These are phyloP conservation scores for Megalops cyprinoides DNA, from an alignment of 2,797 vertebrate species.

Conservation along the genomic window DNA sequence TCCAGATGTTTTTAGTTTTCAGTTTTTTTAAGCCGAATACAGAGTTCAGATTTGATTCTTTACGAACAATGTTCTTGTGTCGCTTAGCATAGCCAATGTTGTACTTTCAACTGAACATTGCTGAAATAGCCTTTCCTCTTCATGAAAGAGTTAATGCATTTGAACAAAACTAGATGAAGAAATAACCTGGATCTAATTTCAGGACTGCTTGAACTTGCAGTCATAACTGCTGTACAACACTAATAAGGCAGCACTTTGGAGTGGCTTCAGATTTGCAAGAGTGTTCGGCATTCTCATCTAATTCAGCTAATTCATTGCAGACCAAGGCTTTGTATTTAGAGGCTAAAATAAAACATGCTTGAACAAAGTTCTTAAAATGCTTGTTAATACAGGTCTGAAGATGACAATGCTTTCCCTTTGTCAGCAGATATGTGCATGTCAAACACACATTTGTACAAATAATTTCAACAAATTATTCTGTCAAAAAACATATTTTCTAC, in stretches of 20 bases:
- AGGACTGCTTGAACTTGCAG: background rate
- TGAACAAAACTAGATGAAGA: background rate
- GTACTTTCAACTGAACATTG: background rate
- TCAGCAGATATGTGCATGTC: background rate
- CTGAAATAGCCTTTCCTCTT: background rate
- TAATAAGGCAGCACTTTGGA: slow-evolving; percentile 10
- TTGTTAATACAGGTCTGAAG: slow-evolving; percentile 1
- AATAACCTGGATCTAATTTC: background rate
- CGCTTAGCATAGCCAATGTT: background rate
- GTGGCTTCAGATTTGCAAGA: background rate
- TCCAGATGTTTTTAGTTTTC: no score
- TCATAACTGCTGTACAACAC: background rate
- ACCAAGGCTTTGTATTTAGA: background rate
- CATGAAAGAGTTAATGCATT: background rate
- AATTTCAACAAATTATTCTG: background rate
- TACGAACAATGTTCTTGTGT: background rate
- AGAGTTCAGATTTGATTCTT: background rate
- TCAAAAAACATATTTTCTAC: background rate
- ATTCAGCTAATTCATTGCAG: slow-evolving; percentile 6
- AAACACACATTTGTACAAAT: no score
- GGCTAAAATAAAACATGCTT: background rate
- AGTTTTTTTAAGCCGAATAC: no score
- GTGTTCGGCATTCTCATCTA: background rate
- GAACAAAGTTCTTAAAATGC: background rate
- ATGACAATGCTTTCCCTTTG: background rate